Evolutionary conservation across 2,113 vertebrate genomes (phyloP), one percentile per base, ranked within the genome.

Genomic region (Chloropsis hardwickii): DNA sequence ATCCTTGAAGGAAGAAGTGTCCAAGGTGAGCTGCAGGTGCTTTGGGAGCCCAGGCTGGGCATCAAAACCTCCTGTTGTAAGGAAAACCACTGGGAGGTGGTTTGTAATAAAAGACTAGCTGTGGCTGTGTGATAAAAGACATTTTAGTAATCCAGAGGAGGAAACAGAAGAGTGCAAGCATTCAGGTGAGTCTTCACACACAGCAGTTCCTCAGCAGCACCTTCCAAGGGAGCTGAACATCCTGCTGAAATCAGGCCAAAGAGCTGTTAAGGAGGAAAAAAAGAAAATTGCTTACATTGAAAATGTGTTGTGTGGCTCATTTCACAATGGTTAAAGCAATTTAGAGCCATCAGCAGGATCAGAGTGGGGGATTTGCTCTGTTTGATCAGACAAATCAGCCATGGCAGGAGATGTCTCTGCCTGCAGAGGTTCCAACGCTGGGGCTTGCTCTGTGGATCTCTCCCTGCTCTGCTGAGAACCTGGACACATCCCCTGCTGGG

Each of bases 371-470:
- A 90, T 96, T 97, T 95, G 79, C 79, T 91, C 81, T 77, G 88
- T 90, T 92, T 95, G 92, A 96, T 94, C 85, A 94, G 58, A 13
- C 85, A 96, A 95, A 96, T 86, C 70, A 91, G 71, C 81, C 47
- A 1, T 83, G 85, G 92, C 11, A 3, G 56, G 48, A 54, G 71
- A 73, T 44, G 62, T 25, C 53, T 72, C 27, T 82, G 64, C 54
- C 57, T 77, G 80, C 71, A 93, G 50, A 66, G 29, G 79, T 71
- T 91, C 85, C 78, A 51, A 90, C 2, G 0, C 42, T 77, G 81
- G 44, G 65, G 39, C 10, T 96, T 18, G 74, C 74, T 70, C 56
- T 48, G 61, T 48, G 61, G 24, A 14, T 29, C 47, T 23, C 44
- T 23, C 27, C 12, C 62, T 57, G 65, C 66, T 53, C 62, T 1